These are phyloP conservation scores for Cyclura pinguis DNA, from an alignment of 2,797 vertebrate species.

Conservation along the genomic window DNA sequence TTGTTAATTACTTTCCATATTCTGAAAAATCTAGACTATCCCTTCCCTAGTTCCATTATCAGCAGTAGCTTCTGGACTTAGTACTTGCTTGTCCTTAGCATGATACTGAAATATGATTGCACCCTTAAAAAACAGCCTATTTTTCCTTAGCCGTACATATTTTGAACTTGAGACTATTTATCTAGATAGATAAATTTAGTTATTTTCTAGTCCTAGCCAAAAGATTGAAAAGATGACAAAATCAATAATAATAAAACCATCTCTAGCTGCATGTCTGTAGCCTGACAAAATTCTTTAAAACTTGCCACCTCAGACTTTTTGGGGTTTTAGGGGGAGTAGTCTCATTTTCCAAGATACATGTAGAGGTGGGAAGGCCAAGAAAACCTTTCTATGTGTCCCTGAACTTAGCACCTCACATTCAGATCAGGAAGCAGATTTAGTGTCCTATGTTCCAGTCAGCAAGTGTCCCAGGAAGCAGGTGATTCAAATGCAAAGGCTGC, in stretches of 20 bases:
- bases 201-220: not conserved
- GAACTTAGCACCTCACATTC: not conserved
- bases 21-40: not conserved
- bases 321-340: not conserved
- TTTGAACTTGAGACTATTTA: not conserved
- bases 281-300: not conserved
- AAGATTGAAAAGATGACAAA: not conserved
- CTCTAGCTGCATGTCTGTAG: not conserved
- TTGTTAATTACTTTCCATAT: not conserved
- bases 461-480: too few relatives aligned
- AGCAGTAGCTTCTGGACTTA: not conserved
- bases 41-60: not conserved
- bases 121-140: not conserved
- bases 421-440: not conserved
- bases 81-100: not conserved
- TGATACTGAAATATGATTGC: not conserved
- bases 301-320: not conserved
- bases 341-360: not conserved
- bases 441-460: too few relatives aligned
- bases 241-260: not conserved
- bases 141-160: not conserved
- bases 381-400: not conserved
- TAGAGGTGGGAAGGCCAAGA: not conserved
- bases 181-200: not conserved
- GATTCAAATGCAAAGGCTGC: too few relatives aligned